Evolutionary conservation across 2,888 invertebrate genomes (phyloP), one percentile per base, ranked within the genome.

Genomic region (Lapara coniferarum): DNA sequence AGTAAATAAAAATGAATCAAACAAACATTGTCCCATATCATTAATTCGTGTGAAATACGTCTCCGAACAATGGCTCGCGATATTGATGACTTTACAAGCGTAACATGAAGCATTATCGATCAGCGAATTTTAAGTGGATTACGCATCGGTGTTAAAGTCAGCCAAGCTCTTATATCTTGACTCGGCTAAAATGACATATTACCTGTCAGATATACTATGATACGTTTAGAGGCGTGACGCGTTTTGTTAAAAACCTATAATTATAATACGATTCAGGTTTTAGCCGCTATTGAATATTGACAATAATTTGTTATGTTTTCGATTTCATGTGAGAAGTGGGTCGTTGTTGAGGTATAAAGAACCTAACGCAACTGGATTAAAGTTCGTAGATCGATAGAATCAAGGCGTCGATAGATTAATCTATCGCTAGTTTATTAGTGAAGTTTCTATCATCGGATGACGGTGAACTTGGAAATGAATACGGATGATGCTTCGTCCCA

Each of bases 181-280:
- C 83, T 83, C 79, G 81, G 82, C 79, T 85, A 81, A 84, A 88
- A 90, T 90, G 90, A 91, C 88, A 85, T 88, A 91, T 91, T 83
- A 82, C 77, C 86, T 85, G 88, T 87, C 87, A 81, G 83, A 82
- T 83, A 78, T 83, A 81, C 79, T 77, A 78, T 82, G 81, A 84
- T 85, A 82, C 81, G 76, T 80, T 81, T 79, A 73, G 74, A 87
- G 85, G 88, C 88, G 89, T 87, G 85, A 89, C 85, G 80, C 75
- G 82, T 85, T 86, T 84, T 84, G 85, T 88, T 85, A 87, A 82
- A 58, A 86, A 79, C 77, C 82, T 85, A 85, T 89, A 87, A 91
- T 91, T 90, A 91, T 81, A 86, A 82, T 77, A 82, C 85, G 84
- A 89, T 90, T 88, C 85, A 78, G 81, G 74, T 75, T 84, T 82